Conservation (phyloP, 2,113 vertebrate species). For the Lycaon pictus region DNA sequence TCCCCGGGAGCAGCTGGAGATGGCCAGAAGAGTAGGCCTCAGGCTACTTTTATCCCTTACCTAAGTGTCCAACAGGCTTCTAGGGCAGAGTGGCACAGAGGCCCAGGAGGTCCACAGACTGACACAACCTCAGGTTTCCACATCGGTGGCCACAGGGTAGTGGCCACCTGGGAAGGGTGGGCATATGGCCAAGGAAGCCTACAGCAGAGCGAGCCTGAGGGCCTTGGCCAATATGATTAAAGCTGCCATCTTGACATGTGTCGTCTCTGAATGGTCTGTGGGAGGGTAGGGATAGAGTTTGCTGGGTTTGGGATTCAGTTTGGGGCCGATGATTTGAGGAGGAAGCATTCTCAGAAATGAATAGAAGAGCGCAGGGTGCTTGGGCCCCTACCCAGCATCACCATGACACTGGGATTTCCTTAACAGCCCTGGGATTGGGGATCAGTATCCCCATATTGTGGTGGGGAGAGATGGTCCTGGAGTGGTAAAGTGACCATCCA, state of each 20-base stretch:
- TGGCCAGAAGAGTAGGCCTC: background rate
- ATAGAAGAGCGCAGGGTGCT: background rate
- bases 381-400: background rate
- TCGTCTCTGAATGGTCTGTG: slow-evolving; percentile 25
- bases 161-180: background rate
- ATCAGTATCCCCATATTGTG: background rate
- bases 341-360: background rate
- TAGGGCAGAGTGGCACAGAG: background rate
- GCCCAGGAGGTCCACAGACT: background rate
- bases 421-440: background rate
- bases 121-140: slow-evolving; percentile 30
- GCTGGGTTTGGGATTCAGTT: background rate
- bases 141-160: background rate
- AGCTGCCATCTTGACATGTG: slow-evolving; percentile 74
- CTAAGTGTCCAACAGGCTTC: background rate
- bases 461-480: background rate
- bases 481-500: background rate
- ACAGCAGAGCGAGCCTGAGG: background rate
- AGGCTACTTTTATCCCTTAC: background rate
- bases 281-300: background rate
- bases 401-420: background rate
- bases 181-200: background rate
- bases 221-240: slow-evolving; percentile 62
- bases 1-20: background rate
- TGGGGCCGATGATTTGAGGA: background rate